phyloP scores from a whole-genome alignment of 2,797 vertebrate genomes.

The Crenuchus spilurus region DNA sequence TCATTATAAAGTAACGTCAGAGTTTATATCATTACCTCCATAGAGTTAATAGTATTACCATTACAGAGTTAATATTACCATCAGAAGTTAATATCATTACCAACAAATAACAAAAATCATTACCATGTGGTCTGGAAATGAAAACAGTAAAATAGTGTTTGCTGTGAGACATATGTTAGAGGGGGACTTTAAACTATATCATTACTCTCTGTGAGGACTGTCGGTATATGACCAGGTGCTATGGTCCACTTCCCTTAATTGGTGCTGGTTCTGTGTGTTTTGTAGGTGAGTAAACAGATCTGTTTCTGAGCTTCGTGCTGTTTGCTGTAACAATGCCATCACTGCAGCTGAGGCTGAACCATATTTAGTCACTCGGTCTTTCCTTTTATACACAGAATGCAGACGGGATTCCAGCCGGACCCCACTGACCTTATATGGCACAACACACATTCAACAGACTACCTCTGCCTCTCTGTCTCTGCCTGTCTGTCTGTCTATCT shows the following conservation, averaged over 20 bases:
- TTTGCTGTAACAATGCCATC: constrained; percentile 73
- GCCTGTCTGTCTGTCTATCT: not conserved
- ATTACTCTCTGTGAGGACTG: not conserved
- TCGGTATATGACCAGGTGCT: constrained; percentile 26
- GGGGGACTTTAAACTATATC: not conserved
- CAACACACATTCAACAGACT: constrained; percentile 47
- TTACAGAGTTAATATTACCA: too few relatives aligned
- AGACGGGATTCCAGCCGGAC: constrained; percentile 88
- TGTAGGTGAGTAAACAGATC: constrained; percentile 63
- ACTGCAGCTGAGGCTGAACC: constrained; percentile 76
- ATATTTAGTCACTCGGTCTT: constrained; percentile 94
- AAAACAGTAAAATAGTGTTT: too few relatives aligned
- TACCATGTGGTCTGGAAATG: too few relatives aligned
- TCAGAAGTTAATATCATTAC: too few relatives aligned
- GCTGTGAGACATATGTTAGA: not conserved
- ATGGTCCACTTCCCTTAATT: constrained; percentile 36
- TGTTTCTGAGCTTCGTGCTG: constrained; percentile 64
- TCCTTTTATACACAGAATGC: constrained; percentile 85
- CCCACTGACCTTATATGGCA: constrained; percentile 86
- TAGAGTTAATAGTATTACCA: too few relatives aligned
- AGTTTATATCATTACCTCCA: too few relatives aligned
- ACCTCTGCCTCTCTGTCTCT: constrained; percentile 14
- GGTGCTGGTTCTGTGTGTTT: constrained; percentile 17
- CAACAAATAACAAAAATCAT: too few relatives aligned
- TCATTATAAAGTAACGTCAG: too few relatives aligned